Conservation (phyloP, 2,113 vertebrate genomes). For the Bambusicola thoracicus region DNA sequence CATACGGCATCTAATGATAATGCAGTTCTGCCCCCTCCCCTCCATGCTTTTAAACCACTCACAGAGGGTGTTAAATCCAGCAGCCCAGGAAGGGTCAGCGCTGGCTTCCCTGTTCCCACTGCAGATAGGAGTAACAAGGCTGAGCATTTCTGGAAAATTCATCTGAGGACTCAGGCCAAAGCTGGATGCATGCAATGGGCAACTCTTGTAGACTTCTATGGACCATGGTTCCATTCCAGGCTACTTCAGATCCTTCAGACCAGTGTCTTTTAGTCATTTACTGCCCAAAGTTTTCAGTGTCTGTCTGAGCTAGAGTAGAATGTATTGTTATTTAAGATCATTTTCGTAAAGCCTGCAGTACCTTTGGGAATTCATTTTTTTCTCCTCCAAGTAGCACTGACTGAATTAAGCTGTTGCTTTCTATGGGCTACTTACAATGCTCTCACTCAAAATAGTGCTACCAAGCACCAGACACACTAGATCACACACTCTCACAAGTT, state of each 20-base stretch:
- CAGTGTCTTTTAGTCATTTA: slow-evolving; percentile 13
- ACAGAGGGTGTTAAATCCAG: background rate
- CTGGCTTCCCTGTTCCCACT: background rate
- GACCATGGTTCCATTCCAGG: background rate
- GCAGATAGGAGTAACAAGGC: background rate
- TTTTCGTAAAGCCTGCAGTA: background rate
- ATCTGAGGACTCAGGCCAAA: background rate
- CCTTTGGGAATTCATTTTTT: background rate
- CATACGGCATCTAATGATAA: background rate
- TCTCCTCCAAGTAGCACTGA: background rate
- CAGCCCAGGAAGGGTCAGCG: background rate
- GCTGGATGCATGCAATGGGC: background rate
- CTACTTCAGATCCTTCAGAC: background rate
- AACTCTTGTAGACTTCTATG: background rate
- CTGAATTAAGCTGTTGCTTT: background rate
- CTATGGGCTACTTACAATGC: background rate
- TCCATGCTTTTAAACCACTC: background rate
- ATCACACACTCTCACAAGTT: background rate
- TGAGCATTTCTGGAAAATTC: background rate
- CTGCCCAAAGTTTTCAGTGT: background rate
- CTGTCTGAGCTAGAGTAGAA: background rate
- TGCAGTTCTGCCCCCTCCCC: background rate
- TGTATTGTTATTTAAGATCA: background rate
- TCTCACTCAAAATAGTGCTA: background rate
- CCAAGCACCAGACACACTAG: background rate